Base-by-base conservation (phyloP, 2,797 vertebrate species). In the Labeo calbasu region DNA sequence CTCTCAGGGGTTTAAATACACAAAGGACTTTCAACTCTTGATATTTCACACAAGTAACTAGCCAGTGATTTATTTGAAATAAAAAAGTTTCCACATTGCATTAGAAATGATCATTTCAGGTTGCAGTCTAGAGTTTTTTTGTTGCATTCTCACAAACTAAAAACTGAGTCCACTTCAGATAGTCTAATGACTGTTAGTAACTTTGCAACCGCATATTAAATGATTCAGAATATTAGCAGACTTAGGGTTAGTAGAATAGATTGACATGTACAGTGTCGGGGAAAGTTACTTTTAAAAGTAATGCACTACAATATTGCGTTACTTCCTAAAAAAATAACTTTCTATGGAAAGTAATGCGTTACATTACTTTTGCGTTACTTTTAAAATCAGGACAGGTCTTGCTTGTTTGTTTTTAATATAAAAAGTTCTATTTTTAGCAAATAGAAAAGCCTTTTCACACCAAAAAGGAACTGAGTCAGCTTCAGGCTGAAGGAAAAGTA, bases 1-100 rank as follows among this genome's bases (percentile, higher is more conserved):
- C 72, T 76, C 72, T 76, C 72, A 23, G 51, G 72, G 72, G 72
- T 28, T 25, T 50, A 28, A 5, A 72, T 17, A 4, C 25, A 72
- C 46, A 28, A 46, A 72, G 70, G 46, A 28, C 40, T 19, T n/a
- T 70, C 13, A 69, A 23, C 2, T 69, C 66, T 70, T 36, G 43
- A 69, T 15, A 46, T 25, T 71, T 10, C 10, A 51, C 70, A 72
- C 48, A n/a, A 72, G 25, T 19, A 57, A 57, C 50, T 5, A 75
- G 32, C 51, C 51, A 75, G 9, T 36, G 17, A 13, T n/a, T 12
- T 75, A 75, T 51, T 13, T 13, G 50, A 51, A 53, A 75, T 71
- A 4, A n/a, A 75, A 53, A 53, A n/a, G 28, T 36, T 40, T 75
- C 72, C 12, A n/a, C 28, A 40, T 55, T 36, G 70, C 46, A 28